Conservation (phyloP, 2,888 invertebrate species). For the Idaea dimidiata region DNA sequence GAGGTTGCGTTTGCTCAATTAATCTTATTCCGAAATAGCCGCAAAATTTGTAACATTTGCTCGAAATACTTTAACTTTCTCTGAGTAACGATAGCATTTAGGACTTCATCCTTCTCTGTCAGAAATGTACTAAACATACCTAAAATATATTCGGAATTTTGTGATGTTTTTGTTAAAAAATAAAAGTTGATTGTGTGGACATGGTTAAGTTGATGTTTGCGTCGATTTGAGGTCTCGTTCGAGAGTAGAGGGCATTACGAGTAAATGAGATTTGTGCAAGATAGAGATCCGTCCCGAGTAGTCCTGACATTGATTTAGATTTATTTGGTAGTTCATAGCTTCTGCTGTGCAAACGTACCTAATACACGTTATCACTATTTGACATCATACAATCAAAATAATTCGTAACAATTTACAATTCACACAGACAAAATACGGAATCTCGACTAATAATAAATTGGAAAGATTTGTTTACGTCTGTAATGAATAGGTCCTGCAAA, state of each 20-base stretch:
- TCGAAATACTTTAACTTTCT: constrained; percentile 39
- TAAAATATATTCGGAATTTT: background rate
- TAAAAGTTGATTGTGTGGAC: background rate
- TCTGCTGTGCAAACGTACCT: constrained; percentile 26
- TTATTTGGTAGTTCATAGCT: constrained; percentile 53
- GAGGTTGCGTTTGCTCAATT: constrained; percentile 36
- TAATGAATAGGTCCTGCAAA: constrained; percentile 14
- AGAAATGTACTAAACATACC: constrained; percentile 24
- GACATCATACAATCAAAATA: too few species aligned
- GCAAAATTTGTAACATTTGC: constrained; percentile 42
- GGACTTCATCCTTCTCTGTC: constrained; percentile 26
- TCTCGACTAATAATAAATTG: too few species aligned
- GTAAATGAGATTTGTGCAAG: constrained; percentile 21
- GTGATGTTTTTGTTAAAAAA: too few species aligned
- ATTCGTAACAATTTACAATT: too few species aligned
- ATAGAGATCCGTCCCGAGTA: constrained; percentile 20
- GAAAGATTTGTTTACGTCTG: constrained; percentile 24
- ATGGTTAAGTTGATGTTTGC: background rate
- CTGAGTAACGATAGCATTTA: constrained; percentile 42
- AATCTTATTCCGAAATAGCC: constrained; percentile 47
- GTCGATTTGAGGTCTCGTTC: constrained; percentile 10
- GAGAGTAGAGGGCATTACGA: constrained; percentile 10
- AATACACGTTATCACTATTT: background rate
- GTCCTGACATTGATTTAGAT: constrained; percentile 57
- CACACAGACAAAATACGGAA: too few species aligned